A percentile compares a stretch with the other conserved stretches of the same genome.
These are phyloP conservation scores for Delphinapterus leucas DNA, from an alignment of 2,113 vertebrate species.

Conservation along the genomic window DNA sequence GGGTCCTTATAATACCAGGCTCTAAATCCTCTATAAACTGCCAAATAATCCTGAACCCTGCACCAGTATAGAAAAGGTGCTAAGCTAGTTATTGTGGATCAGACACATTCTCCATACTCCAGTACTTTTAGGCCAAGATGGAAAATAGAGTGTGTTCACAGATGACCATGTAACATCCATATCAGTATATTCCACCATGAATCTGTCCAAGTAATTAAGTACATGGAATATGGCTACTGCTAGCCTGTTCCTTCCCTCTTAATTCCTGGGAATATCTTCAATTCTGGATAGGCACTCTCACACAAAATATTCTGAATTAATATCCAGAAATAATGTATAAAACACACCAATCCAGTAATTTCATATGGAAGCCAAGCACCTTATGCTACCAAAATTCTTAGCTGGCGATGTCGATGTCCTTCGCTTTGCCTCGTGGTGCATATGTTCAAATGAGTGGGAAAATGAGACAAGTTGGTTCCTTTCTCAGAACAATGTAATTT, in stretches of 20 bases:
- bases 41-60: not conserved
- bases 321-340: slow-evolving; percentile 30
- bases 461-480: not conserved
- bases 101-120: not conserved
- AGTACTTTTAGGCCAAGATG: not conserved
- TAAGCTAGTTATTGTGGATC: not conserved
- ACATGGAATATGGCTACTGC: slow-evolving; percentile 34
- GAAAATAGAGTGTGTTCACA: slow-evolving; percentile 25
- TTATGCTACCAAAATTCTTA: slow-evolving; percentile 48
- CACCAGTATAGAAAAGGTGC: not conserved
- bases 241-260: slow-evolving; percentile 20
- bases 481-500: slow-evolving; percentile 4
- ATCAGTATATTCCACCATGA: slow-evolving; percentile 13
- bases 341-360: slow-evolving; percentile 40
- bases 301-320: not conserved
- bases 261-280: slow-evolving; percentile 36
- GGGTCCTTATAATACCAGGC: not conserved
- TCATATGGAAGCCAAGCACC: slow-evolving; percentile 28
- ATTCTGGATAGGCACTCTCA: not conserved
- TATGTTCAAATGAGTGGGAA: slow-evolving; percentile 37
- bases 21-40: not conserved
- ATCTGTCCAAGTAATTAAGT: slow-evolving; percentile 57
- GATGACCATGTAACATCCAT: not conserved
- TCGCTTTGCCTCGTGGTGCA: slow-evolving; percentile 43
- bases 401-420: slow-evolving; percentile 24